Conservation (phyloP, 1,140 invertebrate species). For the Alviniconcha marisindica region DNA sequence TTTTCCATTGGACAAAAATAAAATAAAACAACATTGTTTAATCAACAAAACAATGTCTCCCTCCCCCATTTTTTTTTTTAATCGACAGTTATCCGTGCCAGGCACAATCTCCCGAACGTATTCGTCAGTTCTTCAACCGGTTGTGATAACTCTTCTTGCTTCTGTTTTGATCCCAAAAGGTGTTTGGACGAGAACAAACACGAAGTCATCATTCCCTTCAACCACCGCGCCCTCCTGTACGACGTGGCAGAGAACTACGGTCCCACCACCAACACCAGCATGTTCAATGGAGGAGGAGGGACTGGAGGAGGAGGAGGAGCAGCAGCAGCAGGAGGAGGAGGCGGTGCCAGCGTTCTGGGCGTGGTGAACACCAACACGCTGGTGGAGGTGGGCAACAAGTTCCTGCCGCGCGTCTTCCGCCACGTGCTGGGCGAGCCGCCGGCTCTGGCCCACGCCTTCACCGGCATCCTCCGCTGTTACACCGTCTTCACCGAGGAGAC, state of each 20-base stretch:
- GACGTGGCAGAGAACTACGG: slow-evolving; percentile 42
- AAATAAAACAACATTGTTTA: too few species aligned
- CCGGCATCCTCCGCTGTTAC: slow-evolving; percentile 43
- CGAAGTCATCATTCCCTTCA: slow-evolving; percentile 42
- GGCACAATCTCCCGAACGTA: too few species aligned
- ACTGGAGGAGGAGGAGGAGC: too few species aligned
- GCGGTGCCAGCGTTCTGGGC: not conserved
- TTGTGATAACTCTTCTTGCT: not conserved
- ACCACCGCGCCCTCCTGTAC: slow-evolving; percentile 32
- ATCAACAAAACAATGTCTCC: too few species aligned
- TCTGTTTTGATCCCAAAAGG: not conserved
- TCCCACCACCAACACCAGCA: not conserved
- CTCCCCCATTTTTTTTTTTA: too few species aligned
- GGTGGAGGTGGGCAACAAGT: slow-evolving; percentile 26
- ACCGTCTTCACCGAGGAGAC: slow-evolving; percentile 48
- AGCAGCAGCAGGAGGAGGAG: not conserved
- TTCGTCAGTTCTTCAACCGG: too few species aligned
- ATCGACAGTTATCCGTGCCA: too few species aligned
- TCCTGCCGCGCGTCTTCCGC: slow-evolving; percentile 39
- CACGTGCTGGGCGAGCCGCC: slow-evolving; percentile 41
- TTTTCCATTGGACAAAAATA: too few species aligned
- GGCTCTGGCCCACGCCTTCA: slow-evolving; percentile 38
- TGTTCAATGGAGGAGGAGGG: too few species aligned
- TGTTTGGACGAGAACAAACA: slow-evolving; percentile 48
- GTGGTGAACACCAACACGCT: slow-evolving; percentile 31